These are phyloP conservation scores for Sebastes miniatus DNA, from an alignment of 2,797 vertebrate genomes.

Conservation along the genomic window DNA sequence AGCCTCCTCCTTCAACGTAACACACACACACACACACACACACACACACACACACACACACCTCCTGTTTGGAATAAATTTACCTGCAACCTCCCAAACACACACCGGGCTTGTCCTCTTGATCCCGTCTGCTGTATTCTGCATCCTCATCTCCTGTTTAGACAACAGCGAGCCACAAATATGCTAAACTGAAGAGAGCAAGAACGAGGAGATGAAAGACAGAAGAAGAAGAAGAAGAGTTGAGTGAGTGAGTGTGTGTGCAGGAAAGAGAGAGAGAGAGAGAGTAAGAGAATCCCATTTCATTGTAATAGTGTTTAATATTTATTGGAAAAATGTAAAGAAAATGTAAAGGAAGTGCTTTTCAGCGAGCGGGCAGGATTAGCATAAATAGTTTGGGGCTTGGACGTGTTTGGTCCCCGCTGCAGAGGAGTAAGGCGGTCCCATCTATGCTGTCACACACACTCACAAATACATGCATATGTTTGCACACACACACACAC, in stretches of 20 bases:
- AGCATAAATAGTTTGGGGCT: conserved; percentile 83
- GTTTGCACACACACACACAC: conserved; percentile 23
- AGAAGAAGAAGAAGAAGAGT: conserved; percentile 15
- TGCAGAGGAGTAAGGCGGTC: conserved; percentile 45
- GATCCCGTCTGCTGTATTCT: conserved; percentile 74
- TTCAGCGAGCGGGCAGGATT: conserved; percentile 76
- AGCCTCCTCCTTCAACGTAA: conserved; percentile 37
- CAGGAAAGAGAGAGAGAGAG: not conserved
- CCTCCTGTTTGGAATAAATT: conserved; percentile 61
- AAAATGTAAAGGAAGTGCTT: conserved; percentile 82
- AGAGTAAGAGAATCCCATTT: conserved; percentile 75
- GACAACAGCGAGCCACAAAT: conserved; percentile 77
- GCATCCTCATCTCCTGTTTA: conserved; percentile 80
- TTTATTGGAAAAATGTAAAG: conserved; percentile 87
- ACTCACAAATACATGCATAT: conserved; percentile 41
- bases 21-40: conserved; percentile 2
- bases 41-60: conserved; percentile 62
- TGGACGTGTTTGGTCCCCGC: conserved; percentile 61
- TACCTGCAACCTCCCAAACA: conserved; percentile 31
- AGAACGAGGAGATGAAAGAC: conserved; percentile 54
- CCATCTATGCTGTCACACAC: conserved; percentile 28
- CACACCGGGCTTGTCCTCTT: conserved; percentile 63
- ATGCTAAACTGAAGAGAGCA: conserved; percentile 78
- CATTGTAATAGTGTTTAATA: conserved; percentile 87
- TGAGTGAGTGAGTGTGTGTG: conserved; percentile 2